A percentile compares a stretch with the other conserved stretches of the same genome.
Evolutionary conservation across 2,888 invertebrate genomes (phyloP).

Genomic region (Dicycla oo): DNA sequence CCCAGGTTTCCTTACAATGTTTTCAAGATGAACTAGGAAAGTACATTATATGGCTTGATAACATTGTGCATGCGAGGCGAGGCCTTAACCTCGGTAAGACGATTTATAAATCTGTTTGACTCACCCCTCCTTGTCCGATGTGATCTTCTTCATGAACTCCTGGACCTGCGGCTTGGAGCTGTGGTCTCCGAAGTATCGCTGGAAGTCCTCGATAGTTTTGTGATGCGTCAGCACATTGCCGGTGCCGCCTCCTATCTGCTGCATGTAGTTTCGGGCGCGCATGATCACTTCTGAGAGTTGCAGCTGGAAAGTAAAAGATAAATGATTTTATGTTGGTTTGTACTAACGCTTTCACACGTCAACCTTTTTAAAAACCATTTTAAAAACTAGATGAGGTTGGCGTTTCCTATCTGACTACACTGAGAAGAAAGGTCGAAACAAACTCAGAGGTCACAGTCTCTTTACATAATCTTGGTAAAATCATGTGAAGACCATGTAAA

Average conservation of each 20-base stretch:
- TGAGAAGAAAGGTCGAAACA: no score
- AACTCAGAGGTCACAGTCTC: no score
- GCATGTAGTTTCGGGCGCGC: slow-evolving; percentile 98
- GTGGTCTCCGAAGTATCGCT: slow-evolving; percentile 95
- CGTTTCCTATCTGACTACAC: no score
- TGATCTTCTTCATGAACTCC: slow-evolving; percentile 97
- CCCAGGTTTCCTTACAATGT: not conserved
- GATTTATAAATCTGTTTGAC: slow-evolving; percentile 64
- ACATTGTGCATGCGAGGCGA: not conserved
- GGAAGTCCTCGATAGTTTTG: slow-evolving; percentile 96
- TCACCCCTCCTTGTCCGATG: slow-evolving; percentile 98
- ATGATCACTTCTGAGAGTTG: slow-evolving; percentile 99
- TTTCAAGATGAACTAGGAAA: not conserved
- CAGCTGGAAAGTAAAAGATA: slow-evolving; percentile 90
- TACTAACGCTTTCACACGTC: no score
- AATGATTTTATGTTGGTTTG: no score
- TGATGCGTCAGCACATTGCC: slow-evolving; percentile 97
- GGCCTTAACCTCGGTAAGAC: not conserved
- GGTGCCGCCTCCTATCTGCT: slow-evolving; percentile 96
- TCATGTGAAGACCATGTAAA: no score
- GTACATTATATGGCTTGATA: not conserved
- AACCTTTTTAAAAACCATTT: no score
- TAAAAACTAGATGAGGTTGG: no score
- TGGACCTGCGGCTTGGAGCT: slow-evolving; percentile 94
- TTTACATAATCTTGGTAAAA: no score